These are phyloP conservation scores for Bombus vancouverensis DNA, from an alignment of 1,140 invertebrate species.

Conservation along the genomic window DNA sequence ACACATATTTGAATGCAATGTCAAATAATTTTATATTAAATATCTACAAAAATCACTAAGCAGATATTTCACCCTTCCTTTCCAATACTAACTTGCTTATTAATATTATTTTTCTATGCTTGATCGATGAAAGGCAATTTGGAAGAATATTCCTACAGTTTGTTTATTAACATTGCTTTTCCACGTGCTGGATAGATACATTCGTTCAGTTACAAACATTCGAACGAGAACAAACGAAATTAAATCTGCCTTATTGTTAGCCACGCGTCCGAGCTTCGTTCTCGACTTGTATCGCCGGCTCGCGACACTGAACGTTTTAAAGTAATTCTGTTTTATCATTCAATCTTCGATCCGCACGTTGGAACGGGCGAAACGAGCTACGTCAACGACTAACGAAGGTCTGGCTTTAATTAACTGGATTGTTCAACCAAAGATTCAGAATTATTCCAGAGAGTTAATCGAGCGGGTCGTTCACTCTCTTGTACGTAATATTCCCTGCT, in stretches of 20 bases:
- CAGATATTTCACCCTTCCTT: too few relatives aligned
- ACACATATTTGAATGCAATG: too few relatives aligned
- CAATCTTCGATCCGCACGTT: background rate
- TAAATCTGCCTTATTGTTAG: slow-evolving; percentile 1
- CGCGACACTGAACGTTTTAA: background rate
- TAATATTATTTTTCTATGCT: background rate
- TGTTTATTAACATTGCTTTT: background rate
- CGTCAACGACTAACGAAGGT: slow-evolving; percentile 15
- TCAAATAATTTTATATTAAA: too few relatives aligned
- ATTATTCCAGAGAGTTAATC: slow-evolving; percentile 50
- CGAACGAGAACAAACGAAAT: background rate
- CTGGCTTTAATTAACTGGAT: slow-evolving; percentile 58
- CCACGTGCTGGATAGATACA: background rate
- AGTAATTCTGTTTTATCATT: slow-evolving; percentile 21
- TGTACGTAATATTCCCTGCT: background rate
- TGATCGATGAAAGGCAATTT: background rate
- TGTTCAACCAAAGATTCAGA: slow-evolving; percentile 42
- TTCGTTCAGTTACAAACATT: background rate
- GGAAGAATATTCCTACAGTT: background rate
- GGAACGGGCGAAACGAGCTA: slow-evolving; percentile 2
- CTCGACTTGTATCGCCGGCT: too few relatives aligned
- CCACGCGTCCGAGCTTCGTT: too few relatives aligned
- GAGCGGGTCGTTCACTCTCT: slow-evolving; percentile 40
- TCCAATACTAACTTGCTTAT: too few relatives aligned
- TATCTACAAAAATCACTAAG: too few relatives aligned